phyloP scores from a whole-genome alignment of 1,140 invertebrate genomes.

The Eriosoma lanigerum region DNA sequence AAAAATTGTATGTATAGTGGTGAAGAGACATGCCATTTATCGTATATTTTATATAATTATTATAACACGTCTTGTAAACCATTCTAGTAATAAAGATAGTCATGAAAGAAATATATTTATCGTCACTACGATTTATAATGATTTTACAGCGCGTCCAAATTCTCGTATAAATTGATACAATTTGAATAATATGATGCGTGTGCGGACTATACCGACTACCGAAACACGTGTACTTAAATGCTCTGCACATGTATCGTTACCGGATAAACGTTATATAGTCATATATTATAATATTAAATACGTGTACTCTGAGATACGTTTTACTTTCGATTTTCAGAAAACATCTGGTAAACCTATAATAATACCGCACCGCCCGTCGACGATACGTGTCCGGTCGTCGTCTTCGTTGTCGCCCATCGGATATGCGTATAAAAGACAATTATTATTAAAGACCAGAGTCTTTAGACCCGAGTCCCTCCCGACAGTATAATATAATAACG shows the following conservation, averaged over 20 bases:
- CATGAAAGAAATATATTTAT: too few species aligned
- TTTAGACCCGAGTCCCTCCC: neutral
- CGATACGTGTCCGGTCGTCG: too few species aligned
- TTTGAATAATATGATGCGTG: too few species aligned
- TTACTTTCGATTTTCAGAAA: constrained; percentile 17
- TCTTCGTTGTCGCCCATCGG: too few species aligned
- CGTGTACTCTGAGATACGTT: too few species aligned
- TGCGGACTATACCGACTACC: neutral
- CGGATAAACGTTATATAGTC: neutral
- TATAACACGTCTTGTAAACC: neutral
- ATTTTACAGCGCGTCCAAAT: neutral
- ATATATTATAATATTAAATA: neutral
- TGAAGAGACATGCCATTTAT: neutral
- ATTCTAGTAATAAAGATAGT: neutral
- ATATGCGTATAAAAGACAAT: neutral
- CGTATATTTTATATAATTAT: neutral
- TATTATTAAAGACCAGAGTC: too few species aligned
- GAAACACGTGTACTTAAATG: constrained; percentile 16
- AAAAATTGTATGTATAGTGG: too few species aligned
- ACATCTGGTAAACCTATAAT: neutral
- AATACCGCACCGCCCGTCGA: neutral
- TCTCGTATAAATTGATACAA: too few species aligned
- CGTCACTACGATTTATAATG: too few species aligned
- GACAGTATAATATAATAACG: neutral
- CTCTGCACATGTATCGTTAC: constrained; percentile 6